These are phyloP conservation scores for Drosophila takahashii DNA, from an alignment of 1,140 invertebrate species.

Conservation along the genomic window DNA sequence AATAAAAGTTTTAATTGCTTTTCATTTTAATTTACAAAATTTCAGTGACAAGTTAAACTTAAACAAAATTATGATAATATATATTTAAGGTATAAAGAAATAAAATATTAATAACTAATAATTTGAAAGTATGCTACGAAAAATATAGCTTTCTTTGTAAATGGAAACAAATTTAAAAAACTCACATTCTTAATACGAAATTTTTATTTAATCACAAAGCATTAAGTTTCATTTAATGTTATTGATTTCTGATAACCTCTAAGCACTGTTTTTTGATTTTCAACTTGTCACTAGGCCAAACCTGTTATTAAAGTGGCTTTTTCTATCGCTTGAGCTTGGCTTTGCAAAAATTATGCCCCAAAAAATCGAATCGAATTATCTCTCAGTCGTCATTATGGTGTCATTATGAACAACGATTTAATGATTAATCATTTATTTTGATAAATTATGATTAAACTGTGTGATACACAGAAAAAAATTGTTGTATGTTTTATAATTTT, in stretches of 20 bases:
- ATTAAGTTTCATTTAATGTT: background rate
- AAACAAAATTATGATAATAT: no score
- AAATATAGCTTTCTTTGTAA: background rate
- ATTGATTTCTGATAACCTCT: background rate
- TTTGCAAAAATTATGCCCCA: conserved; percentile 9
- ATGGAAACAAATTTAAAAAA: no score
- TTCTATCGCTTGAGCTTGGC: conserved; percentile 33
- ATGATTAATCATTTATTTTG: no score
- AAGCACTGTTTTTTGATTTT: conserved; percentile 2
- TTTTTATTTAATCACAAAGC: background rate
- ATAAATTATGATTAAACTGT: no score
- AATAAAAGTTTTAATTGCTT: background rate
- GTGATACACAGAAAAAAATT: no score
- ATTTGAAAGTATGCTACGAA: background rate
- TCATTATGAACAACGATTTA: no score
- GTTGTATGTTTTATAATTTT: no score
- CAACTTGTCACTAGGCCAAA: conserved; percentile 32
- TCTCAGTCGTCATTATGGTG: background rate
- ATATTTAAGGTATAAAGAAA: no score
- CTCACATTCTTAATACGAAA: no score
- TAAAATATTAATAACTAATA: no score
- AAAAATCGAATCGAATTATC: conserved; percentile 4
- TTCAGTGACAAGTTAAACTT: no score
- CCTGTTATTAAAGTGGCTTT: conserved; percentile 24
- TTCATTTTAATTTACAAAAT: background rate